These are phyloP conservation scores for Columba guinea DNA, from an alignment of 2,797 vertebrate species.

Conservation along the genomic window DNA sequence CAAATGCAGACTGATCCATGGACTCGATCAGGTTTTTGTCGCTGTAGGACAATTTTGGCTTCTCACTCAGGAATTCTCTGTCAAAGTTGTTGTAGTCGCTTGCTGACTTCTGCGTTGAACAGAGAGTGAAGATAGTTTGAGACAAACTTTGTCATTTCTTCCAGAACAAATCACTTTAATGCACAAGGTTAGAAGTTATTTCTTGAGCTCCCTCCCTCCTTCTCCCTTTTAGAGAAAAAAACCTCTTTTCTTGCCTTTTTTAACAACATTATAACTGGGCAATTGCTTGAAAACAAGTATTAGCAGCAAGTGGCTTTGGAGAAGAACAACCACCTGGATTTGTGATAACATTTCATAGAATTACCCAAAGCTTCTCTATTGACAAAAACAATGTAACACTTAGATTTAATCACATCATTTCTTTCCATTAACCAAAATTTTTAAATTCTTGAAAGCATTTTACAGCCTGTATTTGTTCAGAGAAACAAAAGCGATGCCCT, in stretches of 20 bases:
- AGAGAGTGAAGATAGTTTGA: neutral
- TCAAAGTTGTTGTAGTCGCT: conserved; percentile 97
- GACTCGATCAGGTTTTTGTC: conserved; percentile 97
- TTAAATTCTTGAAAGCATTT: neutral
- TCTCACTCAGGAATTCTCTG: conserved; percentile 94
- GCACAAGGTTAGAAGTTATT: neutral
- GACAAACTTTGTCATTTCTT: neutral
- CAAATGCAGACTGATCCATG: conserved; percentile 92
- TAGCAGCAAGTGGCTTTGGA: neutral
- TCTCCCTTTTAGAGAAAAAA: neutral
- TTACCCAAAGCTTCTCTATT: neutral
- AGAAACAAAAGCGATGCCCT: neutral
- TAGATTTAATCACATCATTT: neutral
- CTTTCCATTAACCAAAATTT: neutral
- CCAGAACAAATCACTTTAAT: neutral
- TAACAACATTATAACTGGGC: fast-evolving
- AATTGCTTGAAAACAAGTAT: neutral
- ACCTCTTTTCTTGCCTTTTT: neutral
- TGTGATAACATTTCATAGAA: neutral
- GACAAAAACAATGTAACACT: neutral
- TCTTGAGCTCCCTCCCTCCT: neutral
- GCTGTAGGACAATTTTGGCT: conserved; percentile 87
- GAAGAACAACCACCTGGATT: neutral
- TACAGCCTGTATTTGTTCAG: neutral
- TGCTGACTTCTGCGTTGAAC: conserved; percentile 84